A percentile compares a stretch with the other conserved stretches of the same genome.
phyloP scores from a whole-genome alignment of 2,888 invertebrate genomes.

The Dilophus febrilis region DNA sequence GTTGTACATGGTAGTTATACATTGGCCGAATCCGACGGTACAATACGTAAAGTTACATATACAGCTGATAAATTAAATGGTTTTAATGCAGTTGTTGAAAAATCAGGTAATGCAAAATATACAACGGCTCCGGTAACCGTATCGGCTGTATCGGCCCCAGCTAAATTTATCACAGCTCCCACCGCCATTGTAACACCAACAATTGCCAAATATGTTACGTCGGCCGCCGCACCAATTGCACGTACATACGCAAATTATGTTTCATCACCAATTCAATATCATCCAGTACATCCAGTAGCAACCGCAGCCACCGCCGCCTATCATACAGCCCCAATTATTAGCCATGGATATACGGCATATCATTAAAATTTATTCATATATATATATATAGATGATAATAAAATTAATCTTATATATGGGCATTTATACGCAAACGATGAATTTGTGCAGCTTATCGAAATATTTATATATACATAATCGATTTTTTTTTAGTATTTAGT shows the following conservation, averaged over 20 bases:
- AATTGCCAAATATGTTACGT: slow-evolving; percentile 8
- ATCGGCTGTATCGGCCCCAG: neutral
- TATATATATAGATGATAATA: no score
- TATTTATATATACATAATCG: no score
- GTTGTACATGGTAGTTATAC: slow-evolving; percentile 48
- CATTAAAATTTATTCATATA: no score
- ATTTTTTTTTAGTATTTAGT: no score
- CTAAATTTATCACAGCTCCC: neutral
- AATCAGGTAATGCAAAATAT: slow-evolving; percentile 18
- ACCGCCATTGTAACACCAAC: slow-evolving; percentile 4
- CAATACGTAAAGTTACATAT: slow-evolving; percentile 43
- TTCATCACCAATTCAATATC: no score
- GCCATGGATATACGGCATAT: no score
- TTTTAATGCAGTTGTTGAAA: slow-evolving; percentile 49
- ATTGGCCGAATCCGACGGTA: slow-evolving; percentile 45
- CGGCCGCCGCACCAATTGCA: slow-evolving; percentile 11
- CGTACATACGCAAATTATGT: slow-evolving; percentile 5
- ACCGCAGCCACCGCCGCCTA: no score
- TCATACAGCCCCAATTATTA: no score
- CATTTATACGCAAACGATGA: no score
- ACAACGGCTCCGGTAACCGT: slow-evolving; percentile 12
- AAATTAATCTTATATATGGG: no score
- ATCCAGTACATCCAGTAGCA: no score
- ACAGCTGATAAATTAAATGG: slow-evolving; percentile 48
- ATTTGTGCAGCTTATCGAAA: no score